phyloP scores from a whole-genome alignment of 53 echinoderm and acorn worm species.

The Hippasteria phrygiana region DNA sequence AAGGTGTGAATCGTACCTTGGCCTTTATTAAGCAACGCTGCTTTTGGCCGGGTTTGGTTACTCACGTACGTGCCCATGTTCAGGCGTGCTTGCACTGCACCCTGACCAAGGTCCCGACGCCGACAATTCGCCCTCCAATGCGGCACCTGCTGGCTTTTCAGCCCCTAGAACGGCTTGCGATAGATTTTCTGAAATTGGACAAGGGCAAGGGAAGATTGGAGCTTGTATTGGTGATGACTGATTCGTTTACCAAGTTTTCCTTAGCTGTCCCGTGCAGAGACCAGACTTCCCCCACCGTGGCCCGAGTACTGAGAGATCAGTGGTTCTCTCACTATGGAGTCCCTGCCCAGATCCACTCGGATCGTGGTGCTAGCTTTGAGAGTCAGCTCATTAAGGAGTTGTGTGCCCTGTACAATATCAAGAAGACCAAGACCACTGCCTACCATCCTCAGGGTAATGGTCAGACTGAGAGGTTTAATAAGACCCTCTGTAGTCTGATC shows the following conservation, averaged over 20 bases:
- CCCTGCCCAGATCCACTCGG: too few relatives aligned
- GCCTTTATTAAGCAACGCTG: conserved; percentile 25
- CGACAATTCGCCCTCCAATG: conserved; percentile 30
- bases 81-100: conserved; percentile 35
- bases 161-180: conserved; percentile 24
- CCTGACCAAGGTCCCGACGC: background rate
- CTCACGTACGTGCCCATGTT: conserved; percentile 6
- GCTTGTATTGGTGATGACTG: conserved; percentile 43
- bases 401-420: conserved; percentile 43
- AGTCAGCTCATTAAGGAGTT: too few relatives aligned
- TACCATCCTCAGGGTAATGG: too few relatives aligned
- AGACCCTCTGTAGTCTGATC: conserved; percentile 43
- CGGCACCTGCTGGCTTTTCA: conserved; percentile 40
- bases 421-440: too few relatives aligned
- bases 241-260: too few relatives aligned
- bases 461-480: conserved; percentile 46
- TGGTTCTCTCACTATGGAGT: too few relatives aligned
- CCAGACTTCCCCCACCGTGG: too few relatives aligned
- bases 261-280: too few relatives aligned
- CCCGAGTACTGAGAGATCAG: too few relatives aligned
- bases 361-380: too few relatives aligned
- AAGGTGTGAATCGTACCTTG: too few relatives aligned
- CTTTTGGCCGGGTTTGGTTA: conserved; percentile 30
- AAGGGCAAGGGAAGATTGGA: conserved; percentile 18
- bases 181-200: too few relatives aligned